Evolutionary conservation across 2,888 invertebrate genomes (phyloP), one percentile per base, ranked within the genome.

Genomic region (Nemotelus nigrinus): DNA sequence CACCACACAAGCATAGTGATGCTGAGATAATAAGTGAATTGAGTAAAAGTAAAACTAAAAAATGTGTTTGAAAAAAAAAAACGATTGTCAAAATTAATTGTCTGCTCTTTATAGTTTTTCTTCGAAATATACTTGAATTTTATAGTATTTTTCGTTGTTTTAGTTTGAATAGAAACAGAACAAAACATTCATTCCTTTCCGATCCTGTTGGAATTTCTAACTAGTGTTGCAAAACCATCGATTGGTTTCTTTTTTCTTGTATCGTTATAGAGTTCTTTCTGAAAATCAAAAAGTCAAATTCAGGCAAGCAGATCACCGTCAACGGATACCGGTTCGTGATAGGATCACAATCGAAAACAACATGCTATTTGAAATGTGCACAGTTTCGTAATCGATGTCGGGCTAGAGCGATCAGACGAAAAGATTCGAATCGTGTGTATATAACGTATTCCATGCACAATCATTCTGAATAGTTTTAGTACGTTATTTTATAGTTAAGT

Each of bases 291-390:
- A 39, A 58, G n/a, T 74, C 41, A 60, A 74, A 45, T 74, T 10
- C 4, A 47, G 47, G 74, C 45, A 65, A 65, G 44, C 64, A 65
- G 3, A 76, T 77, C 39, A 41, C 43, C 2, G 70, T 77, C 2
- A 63, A 70, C 48, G 77, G 77, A 4, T 77, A 82, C 80, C 86
- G 86, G 39, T 87, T 84, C 80, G 85, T 87, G 48, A 85, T 86
- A 77, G 84, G 85, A 60, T 86, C 85, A 5, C 86, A 86, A 81
- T 84, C 85, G 39, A 77, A 80, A 41, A 81, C 83, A 10, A 84
- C 85, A 2, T 83, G 83, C 70, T 87, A 87, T 79, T 81, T 87
- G 0, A 87, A 86, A 81, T 87, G 87, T 81, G 83, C 86, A 39
- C 83, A 83, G 71, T 87, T 87, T 80, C 85, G 87, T 2, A 83